Base-by-base conservation (phyloP, 2,113 vertebrate genomes). In the Microtus pennsylvanicus region DNA sequence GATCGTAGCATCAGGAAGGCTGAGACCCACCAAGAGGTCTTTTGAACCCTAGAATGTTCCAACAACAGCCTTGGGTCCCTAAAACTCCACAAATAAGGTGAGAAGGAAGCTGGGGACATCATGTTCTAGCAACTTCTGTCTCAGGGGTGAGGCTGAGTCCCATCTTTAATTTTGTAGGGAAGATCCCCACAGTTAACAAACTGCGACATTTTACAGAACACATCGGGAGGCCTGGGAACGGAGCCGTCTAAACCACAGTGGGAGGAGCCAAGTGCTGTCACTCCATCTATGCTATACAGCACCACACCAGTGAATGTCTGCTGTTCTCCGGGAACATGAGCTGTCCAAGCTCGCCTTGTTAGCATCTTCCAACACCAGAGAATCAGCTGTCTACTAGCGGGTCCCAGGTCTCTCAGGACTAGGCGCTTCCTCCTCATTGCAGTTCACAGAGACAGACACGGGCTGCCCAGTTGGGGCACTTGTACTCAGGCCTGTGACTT, bases 261-360 rank as follows among this genome's bases (percentile, higher is more conserved):
- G 61, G 74, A 21, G 69, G 72, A 1, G 8, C 7, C 1, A 19
- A 47, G 78, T 24, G 35, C 0, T 50, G 3, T 28, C 42, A 13
- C 8, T 45, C 1, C 24, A 3, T 35, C 1, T 35, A 7, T 42
- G 30, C 3, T 0, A 10, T 16, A 28, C 38, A 5, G 70, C 8
- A 0, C 2, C 1, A 33, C 47, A 8, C 7, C 12, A 12, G 58
- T 58, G 58, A 0, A 2, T 45, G 7, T 30, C 38, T 21, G n/a
- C 58, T 14, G 33, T 92, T 42, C 14, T 72, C 24, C 33, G 0
- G 17, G 78, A 28, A 30, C 5, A 55, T 2, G 6, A 11, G 12
- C 76, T 38, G 35, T 42, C 47, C 4, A 72, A 67, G 55, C 33
- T 30, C 0, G 7, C 12, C 69, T 76, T 3, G 50, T 2, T 12